phyloP scores from a whole-genome alignment of 1,140 invertebrate genomes.

The Cydia strobilella region DNA sequence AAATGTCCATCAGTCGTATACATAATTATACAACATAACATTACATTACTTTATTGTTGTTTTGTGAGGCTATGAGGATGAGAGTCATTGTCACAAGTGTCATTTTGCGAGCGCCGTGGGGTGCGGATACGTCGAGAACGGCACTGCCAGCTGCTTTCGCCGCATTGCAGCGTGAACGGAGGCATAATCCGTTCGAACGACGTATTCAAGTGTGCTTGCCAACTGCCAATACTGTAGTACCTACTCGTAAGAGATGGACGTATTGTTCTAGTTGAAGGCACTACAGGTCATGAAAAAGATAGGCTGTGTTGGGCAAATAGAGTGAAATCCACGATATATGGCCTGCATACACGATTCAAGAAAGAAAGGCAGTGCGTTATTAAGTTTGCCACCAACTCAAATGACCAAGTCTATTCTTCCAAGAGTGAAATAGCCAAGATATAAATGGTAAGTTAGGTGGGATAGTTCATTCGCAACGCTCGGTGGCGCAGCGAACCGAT shows the following conservation, averaged over 20 bases:
- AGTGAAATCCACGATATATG: background rate
- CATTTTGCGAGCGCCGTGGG: background rate
- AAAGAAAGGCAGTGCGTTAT: background rate
- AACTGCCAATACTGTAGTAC: background rate
- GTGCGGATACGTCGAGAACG: background rate
- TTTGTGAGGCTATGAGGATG: background rate
- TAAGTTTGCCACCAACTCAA: background rate
- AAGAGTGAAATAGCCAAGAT: background rate
- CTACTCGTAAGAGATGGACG: background rate
- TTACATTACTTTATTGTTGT: background rate
- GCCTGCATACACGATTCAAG: background rate
- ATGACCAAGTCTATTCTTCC: background rate
- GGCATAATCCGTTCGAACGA: background rate
- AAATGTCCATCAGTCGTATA: too few relatives aligned
- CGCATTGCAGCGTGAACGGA: constrained; percentile 9
- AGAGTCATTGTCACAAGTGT: background rate
- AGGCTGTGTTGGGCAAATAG: background rate
- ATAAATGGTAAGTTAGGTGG: background rate
- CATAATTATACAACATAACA: too few relatives aligned
- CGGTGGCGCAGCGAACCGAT: constrained; percentile 2
- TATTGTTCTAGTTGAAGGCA: background rate
- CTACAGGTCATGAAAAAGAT: background rate
- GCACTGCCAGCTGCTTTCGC: constrained; percentile 8
- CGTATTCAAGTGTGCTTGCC: background rate
- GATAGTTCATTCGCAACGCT: background rate